Evolutionary conservation across 2,888 invertebrate species (phyloP).

Genomic region (Chrysopilus asiliformis): DNA sequence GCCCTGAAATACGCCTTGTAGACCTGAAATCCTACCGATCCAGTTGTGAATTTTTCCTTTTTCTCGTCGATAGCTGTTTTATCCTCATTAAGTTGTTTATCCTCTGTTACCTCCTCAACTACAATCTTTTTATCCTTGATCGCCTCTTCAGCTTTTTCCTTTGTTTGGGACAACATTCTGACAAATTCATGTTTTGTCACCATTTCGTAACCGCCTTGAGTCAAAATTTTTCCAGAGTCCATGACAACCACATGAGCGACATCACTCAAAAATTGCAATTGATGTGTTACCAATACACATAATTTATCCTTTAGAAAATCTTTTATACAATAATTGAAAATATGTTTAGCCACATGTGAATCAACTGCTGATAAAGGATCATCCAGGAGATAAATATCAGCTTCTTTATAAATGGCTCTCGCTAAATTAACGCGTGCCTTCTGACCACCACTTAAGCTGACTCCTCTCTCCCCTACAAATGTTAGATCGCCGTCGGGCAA

Average conservation of each 20-base stretch:
- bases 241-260: conserved; percentile 42
- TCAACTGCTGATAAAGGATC: conserved; percentile 71
- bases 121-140: conserved; percentile 24
- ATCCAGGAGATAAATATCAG: conserved; percentile 62
- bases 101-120: too few species aligned
- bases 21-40: conserved; percentile 47
- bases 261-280: conserved; percentile 47
- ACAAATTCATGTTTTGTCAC: conserved; percentile 45
- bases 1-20: conserved; percentile 43
- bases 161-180: conserved; percentile 26
- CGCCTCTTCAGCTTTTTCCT: conserved; percentile 26
- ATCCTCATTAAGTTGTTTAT: conserved; percentile 16
- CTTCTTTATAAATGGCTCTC: conserved; percentile 58
- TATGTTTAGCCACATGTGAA: conserved; percentile 58
- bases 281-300: conserved; percentile 58
- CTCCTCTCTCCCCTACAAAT: conserved; percentile 51
- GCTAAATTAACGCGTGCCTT: conserved; percentile 63
- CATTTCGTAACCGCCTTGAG: conserved; percentile 32
- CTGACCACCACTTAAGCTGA: conserved; percentile 61
- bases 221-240: conserved; percentile 35
- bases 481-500: conserved; percentile 42
- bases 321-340: conserved; percentile 59
- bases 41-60: conserved; percentile 46
- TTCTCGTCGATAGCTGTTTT: conserved; percentile 41
- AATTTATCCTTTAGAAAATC: conserved; percentile 47